A percentile compares a stretch with the other conserved stretches of the same genome.
Conservation (phyloP, 2,113 vertebrate species). For the Carlito syrichta region DNA sequence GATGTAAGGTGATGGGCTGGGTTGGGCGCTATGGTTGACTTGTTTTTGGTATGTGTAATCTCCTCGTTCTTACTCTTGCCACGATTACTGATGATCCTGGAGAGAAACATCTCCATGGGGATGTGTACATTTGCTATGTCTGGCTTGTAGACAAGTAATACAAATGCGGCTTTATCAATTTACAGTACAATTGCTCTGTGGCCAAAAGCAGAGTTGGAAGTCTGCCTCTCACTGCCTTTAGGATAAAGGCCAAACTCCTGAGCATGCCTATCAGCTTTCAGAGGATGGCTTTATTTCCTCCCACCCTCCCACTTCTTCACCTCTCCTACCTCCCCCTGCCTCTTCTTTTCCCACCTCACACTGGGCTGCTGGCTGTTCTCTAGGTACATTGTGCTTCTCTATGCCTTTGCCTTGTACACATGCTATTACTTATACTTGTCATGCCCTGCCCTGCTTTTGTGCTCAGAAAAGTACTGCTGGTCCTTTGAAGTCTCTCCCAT, state of each 20-base stretch:
- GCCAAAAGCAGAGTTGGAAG: slow-evolving; percentile 55
- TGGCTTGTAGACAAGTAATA: slow-evolving; percentile 56
- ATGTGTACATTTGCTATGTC: slow-evolving; percentile 49
- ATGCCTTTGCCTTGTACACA: neutral
- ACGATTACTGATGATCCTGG: slow-evolving; percentile 58
- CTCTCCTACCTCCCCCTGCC: neutral
- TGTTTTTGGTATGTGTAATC: slow-evolving; percentile 46
- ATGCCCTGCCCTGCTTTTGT: neutral
- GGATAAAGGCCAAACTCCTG: slow-evolving; percentile 22
- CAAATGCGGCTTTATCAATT: slow-evolving; percentile 63
- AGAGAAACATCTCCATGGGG: slow-evolving; percentile 22
- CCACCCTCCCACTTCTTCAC: neutral
- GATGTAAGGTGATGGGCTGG: slow-evolving; percentile 50
- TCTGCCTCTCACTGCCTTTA: slow-evolving; percentile 4
- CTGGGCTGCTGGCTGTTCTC: neutral
- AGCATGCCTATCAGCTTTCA: neutral
- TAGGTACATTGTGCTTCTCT: neutral
- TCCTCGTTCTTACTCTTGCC: neutral
- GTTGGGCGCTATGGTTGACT: slow-evolving; percentile 46
- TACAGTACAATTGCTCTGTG: neutral
- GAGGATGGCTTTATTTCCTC: neutral
- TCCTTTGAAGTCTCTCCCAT: neutral
- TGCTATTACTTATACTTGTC: neutral
- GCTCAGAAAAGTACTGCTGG: neutral
- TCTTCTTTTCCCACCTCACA: neutral